These are phyloP conservation scores for Dryoscopus gambensis DNA, from an alignment of 2,113 vertebrate species.

Conservation along the genomic window DNA sequence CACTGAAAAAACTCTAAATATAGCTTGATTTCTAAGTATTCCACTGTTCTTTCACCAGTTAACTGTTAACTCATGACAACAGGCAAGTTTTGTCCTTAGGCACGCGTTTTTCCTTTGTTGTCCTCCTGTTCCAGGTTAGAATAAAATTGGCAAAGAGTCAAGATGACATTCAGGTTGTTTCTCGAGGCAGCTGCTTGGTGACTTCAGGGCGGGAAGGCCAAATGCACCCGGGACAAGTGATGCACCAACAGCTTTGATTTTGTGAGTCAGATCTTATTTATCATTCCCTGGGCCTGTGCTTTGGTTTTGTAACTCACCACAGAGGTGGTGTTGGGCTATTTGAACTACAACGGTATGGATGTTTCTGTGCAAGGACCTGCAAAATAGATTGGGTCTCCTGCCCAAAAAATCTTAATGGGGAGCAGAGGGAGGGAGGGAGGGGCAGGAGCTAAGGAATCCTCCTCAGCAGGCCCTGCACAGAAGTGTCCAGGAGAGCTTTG, in stretches of 20 bases:
- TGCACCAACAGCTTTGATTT: not conserved
- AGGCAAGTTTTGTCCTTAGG: not conserved
- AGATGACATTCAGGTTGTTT: not conserved
- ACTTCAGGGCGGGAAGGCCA: not conserved
- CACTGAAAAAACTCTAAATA: slow-evolving; percentile 15
- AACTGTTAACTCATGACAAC: slow-evolving; percentile 17
- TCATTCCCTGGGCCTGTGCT: not conserved
- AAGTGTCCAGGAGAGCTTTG: not conserved
- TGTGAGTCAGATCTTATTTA: not conserved
- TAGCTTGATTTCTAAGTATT: not conserved
- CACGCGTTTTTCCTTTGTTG: not conserved
- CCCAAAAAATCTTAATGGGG: not conserved
- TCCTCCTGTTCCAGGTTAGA: not conserved
- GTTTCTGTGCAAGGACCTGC: not conserved
- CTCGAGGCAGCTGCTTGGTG: not conserved
- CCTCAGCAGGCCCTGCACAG: not conserved
- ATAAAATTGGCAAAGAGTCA: not conserved
- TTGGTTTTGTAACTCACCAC: not conserved
- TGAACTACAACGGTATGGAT: not conserved
- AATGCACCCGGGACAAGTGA: not conserved
- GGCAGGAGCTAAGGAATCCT: not conserved
- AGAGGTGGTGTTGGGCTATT: too few relatives aligned
- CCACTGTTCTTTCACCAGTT: slow-evolving; percentile 12
- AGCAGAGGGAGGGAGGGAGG: not conserved
- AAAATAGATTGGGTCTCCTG: not conserved